Evolutionary conservation across 2,113 vertebrate species (phyloP).

Genomic region (Origma solitaria): DNA sequence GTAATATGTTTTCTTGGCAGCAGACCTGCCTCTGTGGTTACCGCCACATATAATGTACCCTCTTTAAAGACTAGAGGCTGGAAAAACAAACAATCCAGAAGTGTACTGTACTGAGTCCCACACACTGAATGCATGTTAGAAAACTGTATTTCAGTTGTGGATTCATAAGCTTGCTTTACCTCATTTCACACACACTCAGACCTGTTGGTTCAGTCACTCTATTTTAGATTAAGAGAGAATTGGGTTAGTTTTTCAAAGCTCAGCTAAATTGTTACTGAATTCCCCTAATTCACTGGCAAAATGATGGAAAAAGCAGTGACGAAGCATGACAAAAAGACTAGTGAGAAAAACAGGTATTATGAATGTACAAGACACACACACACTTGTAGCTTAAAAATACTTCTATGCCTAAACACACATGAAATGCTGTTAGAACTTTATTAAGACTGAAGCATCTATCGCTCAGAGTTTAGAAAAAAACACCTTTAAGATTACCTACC

Average conservation of each 20-base stretch:
- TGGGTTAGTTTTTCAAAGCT: neutral
- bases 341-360: neutral
- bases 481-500: neutral
- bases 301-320: neutral
- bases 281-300: neutral
- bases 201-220: neutral
- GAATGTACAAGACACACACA: neutral
- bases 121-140: neutral
- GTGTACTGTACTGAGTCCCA: neutral
- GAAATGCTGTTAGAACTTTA: neutral
- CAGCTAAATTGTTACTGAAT: neutral
- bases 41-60: neutral
- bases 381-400: neutral
- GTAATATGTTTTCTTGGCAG: conserved; percentile 42
- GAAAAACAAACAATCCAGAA: conserved; percentile 48
- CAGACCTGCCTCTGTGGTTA: conserved; percentile 17
- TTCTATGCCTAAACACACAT: neutral
- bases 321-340: neutral
- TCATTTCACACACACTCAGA: neutral
- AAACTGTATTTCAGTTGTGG: neutral
- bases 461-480: neutral
- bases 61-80: conserved; percentile 23
- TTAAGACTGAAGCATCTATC: neutral
- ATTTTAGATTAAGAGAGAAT: neutral
- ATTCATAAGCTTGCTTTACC: conserved; percentile 4